Evolutionary conservation across 30 jellyfish, hydroid and myxozoan species (phyloP).

Genomic region (Chironex yamaguchii): DNA sequence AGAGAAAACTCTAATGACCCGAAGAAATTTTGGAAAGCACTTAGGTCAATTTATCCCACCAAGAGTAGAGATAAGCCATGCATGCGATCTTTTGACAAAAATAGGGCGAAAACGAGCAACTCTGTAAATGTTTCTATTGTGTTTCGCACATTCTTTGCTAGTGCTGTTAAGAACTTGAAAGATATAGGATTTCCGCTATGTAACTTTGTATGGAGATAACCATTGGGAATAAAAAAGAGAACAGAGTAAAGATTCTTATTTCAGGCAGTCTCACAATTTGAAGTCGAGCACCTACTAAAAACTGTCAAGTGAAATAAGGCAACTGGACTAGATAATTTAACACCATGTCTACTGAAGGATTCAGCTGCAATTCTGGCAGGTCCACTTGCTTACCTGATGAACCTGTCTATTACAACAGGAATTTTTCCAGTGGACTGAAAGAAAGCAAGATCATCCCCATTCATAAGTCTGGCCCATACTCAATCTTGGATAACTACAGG

Average conservation of each 20-base stretch:
- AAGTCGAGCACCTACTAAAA: conserved; percentile 13
- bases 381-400: conserved; percentile 60
- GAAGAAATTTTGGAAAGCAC: conserved; percentile 1
- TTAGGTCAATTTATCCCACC: conserved; percentile 15
- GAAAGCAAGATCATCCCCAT: conserved; percentile 66
- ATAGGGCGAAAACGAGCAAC: not conserved
- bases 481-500: conserved; percentile 50
- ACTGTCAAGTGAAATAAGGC: conserved; percentile 34
- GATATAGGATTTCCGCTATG: conserved; percentile 16
- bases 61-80: not conserved
- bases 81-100: not conserved
- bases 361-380: conserved; percentile 10
- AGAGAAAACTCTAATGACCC: not conserved
- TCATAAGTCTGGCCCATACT: conserved; percentile 40
- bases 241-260: not conserved
- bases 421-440: conserved; percentile 65
- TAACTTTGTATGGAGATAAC: conserved; percentile 7
- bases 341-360: conserved; percentile 49
- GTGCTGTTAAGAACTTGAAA: conserved; percentile 16
- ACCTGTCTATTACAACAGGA: conserved; percentile 64
- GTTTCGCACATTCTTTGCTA: conserved; percentile 49
- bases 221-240: not conserved
- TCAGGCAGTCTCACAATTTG: conserved; percentile 7
- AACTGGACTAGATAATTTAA: conserved; percentile 61
- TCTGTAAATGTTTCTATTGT: not conserved